Evolutionary conservation across 2,888 invertebrate genomes (phyloP).

Genomic region (Himalopsyche japonica): DNA sequence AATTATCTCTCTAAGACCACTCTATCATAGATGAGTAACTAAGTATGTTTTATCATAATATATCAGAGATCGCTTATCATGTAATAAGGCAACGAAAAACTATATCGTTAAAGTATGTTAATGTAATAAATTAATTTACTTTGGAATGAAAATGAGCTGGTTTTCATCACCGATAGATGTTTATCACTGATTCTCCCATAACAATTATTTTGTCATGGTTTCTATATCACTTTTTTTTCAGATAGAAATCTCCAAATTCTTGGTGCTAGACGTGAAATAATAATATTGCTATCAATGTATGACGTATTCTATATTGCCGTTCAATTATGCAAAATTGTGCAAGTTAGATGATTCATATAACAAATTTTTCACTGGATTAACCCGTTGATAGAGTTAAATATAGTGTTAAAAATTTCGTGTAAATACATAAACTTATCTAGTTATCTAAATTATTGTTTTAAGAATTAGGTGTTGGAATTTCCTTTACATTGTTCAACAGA

Average conservation of each 20-base stretch:
- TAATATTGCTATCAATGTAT: not conserved
- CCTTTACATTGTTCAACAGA: no score
- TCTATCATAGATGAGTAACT: slow-evolving; percentile 15
- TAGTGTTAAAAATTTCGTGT: no score
- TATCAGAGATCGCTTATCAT: slow-evolving; percentile 37
- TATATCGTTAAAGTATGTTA: slow-evolving; percentile 33
- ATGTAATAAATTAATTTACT: slow-evolving; percentile 34
- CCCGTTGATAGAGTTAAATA: no score
- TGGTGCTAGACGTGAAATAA: not conserved
- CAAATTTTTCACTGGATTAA: no score
- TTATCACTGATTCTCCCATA: not conserved
- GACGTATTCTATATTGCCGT: not conserved
- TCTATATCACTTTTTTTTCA: not conserved
- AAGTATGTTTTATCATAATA: slow-evolving; percentile 18
- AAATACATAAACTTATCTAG: no score
- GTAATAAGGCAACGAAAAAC: slow-evolving; percentile 41
- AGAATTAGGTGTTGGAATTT: no score
- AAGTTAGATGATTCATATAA: not conserved
- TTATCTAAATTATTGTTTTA: no score
- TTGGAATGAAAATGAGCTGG: slow-evolving; percentile 41
- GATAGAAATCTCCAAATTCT: not conserved
- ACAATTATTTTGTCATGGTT: not conserved
- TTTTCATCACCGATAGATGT: not conserved
- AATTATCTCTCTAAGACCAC: slow-evolving; percentile 26
- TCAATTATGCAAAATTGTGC: not conserved